Base-by-base conservation (phyloP, 2,113 vertebrate genomes). In the Muntiacus muntjak region DNA sequence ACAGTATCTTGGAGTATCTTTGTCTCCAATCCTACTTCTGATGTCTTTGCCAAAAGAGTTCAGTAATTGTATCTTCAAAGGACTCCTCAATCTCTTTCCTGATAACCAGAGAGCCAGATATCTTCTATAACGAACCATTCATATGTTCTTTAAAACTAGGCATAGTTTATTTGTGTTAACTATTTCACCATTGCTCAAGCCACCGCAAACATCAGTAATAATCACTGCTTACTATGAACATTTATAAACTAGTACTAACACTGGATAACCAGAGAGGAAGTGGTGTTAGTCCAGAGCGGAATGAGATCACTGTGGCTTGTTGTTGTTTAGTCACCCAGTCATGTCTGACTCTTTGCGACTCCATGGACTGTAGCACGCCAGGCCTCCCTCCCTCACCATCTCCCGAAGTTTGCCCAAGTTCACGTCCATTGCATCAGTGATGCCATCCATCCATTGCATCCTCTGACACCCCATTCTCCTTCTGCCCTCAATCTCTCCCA, bases 261-360 rank as follows among this genome's bases (percentile, higher is more conserved):
- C 58, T 90, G 71, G n/a, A 71, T 90, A 93, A 79, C 40, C 25
- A 86, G 23, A 54, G 89, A 67, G 30, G 55, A 92, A 78, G 26
- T 97, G 64, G 50, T 95, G 5, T 92, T 89, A 79, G 60, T 81
- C 90, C 25, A 87, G 52, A 81, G 26, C 67, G 93, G 47, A n/a
- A 36, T 89, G n/a, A 81, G 50, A 57, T 78, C 64, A 40, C 50
- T 81, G 5, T 45, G n/a, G 52, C 67, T 74, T 74, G 0, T 19
- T 64, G 60, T 67, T 71, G 19, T 74, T 74, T 23, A 36, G 36
- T 40, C 36, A 74, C 67, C 40, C 5, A 40, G 36, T 12, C 36
- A 13, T 23, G 1, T 71, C n/a, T 74, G 67, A 74, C 36, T 40
- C 19, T 71, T 23, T 74, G 19, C 2, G 11, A 74, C 67, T 25